A percentile compares a stretch with the other conserved stretches of the same genome.
phyloP scores from a whole-genome alignment of 2,888 invertebrate species.

The Helleia helle region DNA sequence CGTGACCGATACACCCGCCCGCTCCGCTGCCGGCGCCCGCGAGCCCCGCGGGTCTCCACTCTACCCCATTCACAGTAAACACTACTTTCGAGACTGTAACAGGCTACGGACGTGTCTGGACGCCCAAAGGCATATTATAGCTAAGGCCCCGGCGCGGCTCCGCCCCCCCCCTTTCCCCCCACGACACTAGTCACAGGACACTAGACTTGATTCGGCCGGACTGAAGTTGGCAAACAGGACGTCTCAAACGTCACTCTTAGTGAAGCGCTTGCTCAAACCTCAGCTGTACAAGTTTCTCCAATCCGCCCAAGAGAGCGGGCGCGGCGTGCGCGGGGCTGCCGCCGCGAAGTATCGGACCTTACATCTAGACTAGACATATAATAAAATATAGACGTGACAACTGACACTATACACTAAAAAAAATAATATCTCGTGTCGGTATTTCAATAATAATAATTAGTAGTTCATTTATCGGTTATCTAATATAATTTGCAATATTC shows the following conservation, averaged over 20 bases:
- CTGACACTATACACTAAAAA: not conserved
- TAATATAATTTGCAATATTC: not conserved
- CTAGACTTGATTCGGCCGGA: too few relatives aligned
- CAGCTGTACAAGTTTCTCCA: too few relatives aligned
- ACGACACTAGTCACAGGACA: too few relatives aligned
- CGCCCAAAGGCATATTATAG: slow-evolving; percentile 14
- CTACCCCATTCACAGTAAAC: slow-evolving; percentile 2
- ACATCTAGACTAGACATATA: slow-evolving; percentile 1
- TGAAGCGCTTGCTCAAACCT: too few relatives aligned
- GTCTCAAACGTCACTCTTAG: too few relatives aligned
- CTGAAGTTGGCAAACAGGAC: too few relatives aligned
- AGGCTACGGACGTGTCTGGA: slow-evolving; percentile 13
- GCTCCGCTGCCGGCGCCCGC: too few relatives aligned
- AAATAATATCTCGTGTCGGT: not conserved
- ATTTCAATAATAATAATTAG: not conserved
- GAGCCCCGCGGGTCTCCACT: not conserved
- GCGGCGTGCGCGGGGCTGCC: too few relatives aligned
- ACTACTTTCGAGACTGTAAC: slow-evolving; percentile 8
- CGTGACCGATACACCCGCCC: too few relatives aligned
- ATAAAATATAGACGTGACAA: slow-evolving; percentile 7
- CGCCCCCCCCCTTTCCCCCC: too few relatives aligned
- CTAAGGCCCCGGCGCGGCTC: slow-evolving; percentile 2
- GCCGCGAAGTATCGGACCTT: too few relatives aligned
- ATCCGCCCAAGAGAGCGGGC: too few relatives aligned
- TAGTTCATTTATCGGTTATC: not conserved